Evolutionary conservation across 2,797 vertebrate genomes (phyloP).

Genomic region (Channallabes apus): DNA sequence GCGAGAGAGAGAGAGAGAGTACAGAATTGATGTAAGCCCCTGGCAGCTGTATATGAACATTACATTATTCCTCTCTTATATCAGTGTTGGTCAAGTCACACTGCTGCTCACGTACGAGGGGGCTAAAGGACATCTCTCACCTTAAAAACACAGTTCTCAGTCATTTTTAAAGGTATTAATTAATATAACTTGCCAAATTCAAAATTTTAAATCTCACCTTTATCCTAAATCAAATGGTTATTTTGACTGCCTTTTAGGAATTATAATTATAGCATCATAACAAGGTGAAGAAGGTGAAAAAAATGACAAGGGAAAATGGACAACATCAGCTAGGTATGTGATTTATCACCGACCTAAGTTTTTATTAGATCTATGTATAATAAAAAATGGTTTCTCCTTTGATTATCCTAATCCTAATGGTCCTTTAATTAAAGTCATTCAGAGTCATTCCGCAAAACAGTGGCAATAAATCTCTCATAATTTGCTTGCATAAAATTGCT

Average conservation of each 20-base stretch:
- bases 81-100: neutral
- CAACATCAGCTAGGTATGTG: constrained; percentile 8
- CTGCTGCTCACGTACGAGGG: neutral
- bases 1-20: neutral
- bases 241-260: neutral
- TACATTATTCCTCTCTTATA: neutral
- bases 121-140: neutral
- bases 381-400: neutral
- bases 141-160: no score
- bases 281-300: neutral
- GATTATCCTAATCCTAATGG: neutral
- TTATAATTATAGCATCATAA: neutral
- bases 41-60: neutral
- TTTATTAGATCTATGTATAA: neutral
- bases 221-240: neutral
- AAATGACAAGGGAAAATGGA: neutral
- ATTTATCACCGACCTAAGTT: neutral
- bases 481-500: neutral
- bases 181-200: neutral
- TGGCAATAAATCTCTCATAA: constrained; percentile 4
- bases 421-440: no score
- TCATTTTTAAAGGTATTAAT: neutral
- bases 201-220: neutral
- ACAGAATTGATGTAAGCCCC: neutral
- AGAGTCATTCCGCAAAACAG: neutral